Percentiles rank a stretch among this genome's conserved stretches.
Evolutionary conservation across 2,888 invertebrate genomes (phyloP).

Genomic region (Diarsia rubi): DNA sequence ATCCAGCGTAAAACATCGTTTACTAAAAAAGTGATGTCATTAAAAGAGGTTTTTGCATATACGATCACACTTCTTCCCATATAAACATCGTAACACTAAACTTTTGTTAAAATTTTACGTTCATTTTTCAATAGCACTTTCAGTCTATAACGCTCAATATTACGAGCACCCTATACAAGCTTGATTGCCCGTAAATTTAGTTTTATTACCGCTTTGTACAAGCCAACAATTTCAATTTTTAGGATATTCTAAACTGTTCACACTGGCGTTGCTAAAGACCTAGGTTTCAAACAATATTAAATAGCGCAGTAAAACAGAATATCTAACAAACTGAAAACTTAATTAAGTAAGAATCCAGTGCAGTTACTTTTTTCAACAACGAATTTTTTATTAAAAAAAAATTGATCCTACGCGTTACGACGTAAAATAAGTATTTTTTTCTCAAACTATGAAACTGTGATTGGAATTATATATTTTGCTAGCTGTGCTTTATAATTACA

Average conservation of each 20-base stretch:
- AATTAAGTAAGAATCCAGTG: neutral
- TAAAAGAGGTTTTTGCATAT: neutral
- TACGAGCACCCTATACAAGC: slow-evolving; percentile 31
- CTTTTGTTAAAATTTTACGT: slow-evolving; percentile 13
- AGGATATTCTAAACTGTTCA: slow-evolving; percentile 17
- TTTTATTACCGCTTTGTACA: slow-evolving; percentile 51
- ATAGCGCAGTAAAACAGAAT: neutral
- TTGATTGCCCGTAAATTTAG: slow-evolving; percentile 47
- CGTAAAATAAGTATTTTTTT: neutral
- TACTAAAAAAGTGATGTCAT: neutral
- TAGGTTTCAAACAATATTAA: neutral
- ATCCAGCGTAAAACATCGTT: neutral
- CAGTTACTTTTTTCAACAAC: neutral
- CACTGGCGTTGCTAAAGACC: neutral
- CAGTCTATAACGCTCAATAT: slow-evolving; percentile 12
- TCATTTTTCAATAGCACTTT: slow-evolving; percentile 21
- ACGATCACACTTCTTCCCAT: neutral
- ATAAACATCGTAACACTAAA: slow-evolving; percentile 7
- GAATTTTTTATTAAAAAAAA: neutral
- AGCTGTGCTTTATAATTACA: too few relatives aligned
- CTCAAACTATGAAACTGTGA: neutral
- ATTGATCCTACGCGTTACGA: neutral
- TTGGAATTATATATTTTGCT: neutral
- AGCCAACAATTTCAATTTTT: slow-evolving; percentile 34
- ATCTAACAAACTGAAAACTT: neutral